These are phyloP conservation scores for Cheirogaleus major DNA, from an alignment of 2,797 vertebrate species.

Conservation along the genomic window DNA sequence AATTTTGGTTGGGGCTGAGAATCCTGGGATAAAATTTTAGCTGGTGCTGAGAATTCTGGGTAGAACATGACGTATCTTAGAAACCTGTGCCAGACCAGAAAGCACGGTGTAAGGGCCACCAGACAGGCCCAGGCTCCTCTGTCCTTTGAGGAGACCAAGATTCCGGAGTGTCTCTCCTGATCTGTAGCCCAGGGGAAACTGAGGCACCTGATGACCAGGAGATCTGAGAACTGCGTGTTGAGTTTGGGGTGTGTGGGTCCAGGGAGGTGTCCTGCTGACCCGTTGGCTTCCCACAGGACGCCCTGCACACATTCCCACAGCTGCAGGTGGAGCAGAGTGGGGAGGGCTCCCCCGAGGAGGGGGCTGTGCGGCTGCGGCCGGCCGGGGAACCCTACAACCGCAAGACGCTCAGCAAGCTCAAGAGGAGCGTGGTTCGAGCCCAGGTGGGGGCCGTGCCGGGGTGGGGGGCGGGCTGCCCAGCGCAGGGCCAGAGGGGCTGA, in stretches of 20 bases:
- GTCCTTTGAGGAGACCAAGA: neutral
- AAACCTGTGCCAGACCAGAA: too few relatives aligned
- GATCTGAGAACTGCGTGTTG: neutral
- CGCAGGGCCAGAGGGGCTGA: neutral
- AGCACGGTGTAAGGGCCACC: neutral
- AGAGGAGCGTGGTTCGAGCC: slow-evolving; percentile 93
- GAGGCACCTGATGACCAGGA: neutral
- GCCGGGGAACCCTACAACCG: slow-evolving; percentile 94
- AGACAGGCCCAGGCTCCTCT: neutral
- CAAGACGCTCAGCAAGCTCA: slow-evolving; percentile 95
- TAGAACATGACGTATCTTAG: neutral
- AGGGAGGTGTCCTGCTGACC: neutral
- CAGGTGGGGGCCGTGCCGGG: slow-evolving; percentile 85
- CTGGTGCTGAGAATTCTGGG: neutral
- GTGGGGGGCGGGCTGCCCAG: rapidly evolving
- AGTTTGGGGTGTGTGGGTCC: neutral
- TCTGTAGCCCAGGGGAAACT: neutral
- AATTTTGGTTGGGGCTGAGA: neutral
- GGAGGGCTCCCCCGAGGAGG: slow-evolving; percentile 73
- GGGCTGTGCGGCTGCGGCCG: slow-evolving; percentile 89
- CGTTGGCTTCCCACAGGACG: slow-evolving; percentile 84
- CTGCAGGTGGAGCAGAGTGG: slow-evolving; percentile 88
- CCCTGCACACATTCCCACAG: slow-evolving; percentile 94
- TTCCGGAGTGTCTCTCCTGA: neutral
- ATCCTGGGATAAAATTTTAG: neutral